These are phyloP conservation scores for Pelodytes ibericus DNA, from an alignment of 2,797 vertebrate genomes.

Conservation along the genomic window DNA sequence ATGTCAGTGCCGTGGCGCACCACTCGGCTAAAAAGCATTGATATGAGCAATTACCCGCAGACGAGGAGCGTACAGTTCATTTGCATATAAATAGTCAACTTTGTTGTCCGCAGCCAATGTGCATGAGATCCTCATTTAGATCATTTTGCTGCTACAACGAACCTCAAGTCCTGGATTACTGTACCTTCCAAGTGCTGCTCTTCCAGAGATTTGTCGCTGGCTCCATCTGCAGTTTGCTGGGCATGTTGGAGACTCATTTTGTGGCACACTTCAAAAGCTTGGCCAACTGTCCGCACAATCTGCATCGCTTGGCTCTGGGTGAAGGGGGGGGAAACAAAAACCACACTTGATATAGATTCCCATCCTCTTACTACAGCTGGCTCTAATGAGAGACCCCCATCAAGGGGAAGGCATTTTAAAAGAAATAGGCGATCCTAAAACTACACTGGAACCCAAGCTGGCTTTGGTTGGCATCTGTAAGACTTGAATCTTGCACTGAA, in stretches of 20 bases:
- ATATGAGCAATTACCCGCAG: constrained; percentile 1
- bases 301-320: constrained; percentile 82
- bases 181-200: constrained; percentile 75
- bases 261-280: constrained; percentile 88
- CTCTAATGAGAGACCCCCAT: too few species aligned
- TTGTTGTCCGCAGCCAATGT: not conserved
- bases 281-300: constrained; percentile 82
- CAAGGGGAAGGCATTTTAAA: too few species aligned
- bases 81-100: constrained; percentile 13
- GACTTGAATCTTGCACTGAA: too few species aligned
- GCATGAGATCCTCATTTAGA: constrained; percentile 22
- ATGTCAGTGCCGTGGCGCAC: too few species aligned
- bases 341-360: not conserved
- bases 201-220: constrained; percentile 77
- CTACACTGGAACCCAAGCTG: too few species aligned
- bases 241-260: constrained; percentile 85
- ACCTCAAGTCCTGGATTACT: not conserved
- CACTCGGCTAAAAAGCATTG: not conserved
- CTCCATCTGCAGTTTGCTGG: constrained; percentile 74
- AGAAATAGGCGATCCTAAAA: too few species aligned
- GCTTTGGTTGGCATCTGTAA: too few species aligned
- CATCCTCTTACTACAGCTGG: too few species aligned
- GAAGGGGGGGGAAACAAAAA: not conserved
- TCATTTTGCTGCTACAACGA: not conserved
- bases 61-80: constrained; percentile 1